Evolutionary conservation across 2,888 invertebrate species (phyloP).

Genomic region (Cataglyphis rosenhaueri): DNA sequence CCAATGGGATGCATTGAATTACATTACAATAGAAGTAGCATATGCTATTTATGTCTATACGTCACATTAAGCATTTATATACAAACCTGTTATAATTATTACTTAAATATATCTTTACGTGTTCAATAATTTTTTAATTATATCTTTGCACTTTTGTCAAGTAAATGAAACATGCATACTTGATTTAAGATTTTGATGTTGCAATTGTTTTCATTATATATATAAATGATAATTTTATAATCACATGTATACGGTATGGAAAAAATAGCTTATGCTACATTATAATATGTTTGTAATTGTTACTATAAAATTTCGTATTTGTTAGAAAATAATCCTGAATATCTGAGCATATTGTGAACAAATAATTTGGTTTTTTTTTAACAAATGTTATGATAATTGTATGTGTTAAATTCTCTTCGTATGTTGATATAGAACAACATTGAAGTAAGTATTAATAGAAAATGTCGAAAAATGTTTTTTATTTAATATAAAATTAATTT

Average conservation of each 20-base stretch:
- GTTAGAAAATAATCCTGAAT: slow-evolving; percentile 14
- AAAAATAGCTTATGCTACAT: slow-evolving; percentile 57
- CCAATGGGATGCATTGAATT: slow-evolving; percentile 58
- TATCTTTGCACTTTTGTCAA: slow-evolving; percentile 36
- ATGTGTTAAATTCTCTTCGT: neutral
- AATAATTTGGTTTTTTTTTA: slow-evolving; percentile 10
- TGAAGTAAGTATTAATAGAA: slow-evolving; percentile 35
- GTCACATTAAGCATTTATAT: slow-evolving; percentile 49
- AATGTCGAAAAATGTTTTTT: slow-evolving; percentile 5
- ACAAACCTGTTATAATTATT: slow-evolving; percentile 31
- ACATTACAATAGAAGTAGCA: slow-evolving; percentile 48
- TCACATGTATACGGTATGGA: slow-evolving; percentile 27
- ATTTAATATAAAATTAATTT: slow-evolving; percentile 30
- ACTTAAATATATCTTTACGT: slow-evolving; percentile 34
- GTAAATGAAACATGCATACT: slow-evolving; percentile 23
- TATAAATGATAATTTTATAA: slow-evolving; percentile 25
- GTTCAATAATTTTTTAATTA: slow-evolving; percentile 38
- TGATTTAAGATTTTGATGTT: slow-evolving; percentile 41
- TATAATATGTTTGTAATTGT: slow-evolving; percentile 30
- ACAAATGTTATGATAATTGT: slow-evolving; percentile 13
- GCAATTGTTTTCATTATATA: slow-evolving; percentile 19
- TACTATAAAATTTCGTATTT: slow-evolving; percentile 21
- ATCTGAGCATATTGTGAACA: neutral
- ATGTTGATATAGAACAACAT: slow-evolving; percentile 20
- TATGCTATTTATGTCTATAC: slow-evolving; percentile 55